A percentile compares a stretch with the other conserved stretches of the same genome.
Evolutionary conservation across 2,797 vertebrate genomes (phyloP).

Genomic region (Acanthurus leucopareius): DNA sequence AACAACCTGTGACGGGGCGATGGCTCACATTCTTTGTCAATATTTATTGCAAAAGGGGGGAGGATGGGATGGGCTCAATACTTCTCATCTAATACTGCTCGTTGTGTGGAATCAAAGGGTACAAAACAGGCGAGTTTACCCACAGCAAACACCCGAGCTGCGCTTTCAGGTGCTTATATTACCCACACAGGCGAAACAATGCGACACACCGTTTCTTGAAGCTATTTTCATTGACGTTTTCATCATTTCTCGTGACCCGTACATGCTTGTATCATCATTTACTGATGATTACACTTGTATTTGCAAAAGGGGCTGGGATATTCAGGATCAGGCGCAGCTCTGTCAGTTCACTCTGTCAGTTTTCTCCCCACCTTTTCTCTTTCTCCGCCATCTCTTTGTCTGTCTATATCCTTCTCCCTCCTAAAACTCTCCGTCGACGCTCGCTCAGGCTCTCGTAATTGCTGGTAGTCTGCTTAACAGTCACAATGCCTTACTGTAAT

Average conservation of each 20-base stretch:
- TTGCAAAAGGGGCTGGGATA: neutral
- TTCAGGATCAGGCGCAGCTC: conserved; percentile 27
- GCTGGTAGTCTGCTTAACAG: conserved; percentile 79
- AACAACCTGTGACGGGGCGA: conserved; percentile 75
- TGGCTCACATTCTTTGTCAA: conserved; percentile 73
- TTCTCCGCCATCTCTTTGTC: conserved; percentile 45
- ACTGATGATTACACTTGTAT: conserved; percentile 31
- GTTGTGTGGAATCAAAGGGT: conserved; percentile 63
- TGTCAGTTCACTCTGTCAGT: conserved; percentile 30
- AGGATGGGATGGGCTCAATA: conserved; percentile 45
- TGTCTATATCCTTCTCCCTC: conserved; percentile 36
- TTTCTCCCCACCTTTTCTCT: conserved; percentile 16
- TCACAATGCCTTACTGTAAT: conserved; percentile 85
- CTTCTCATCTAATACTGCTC: conserved; percentile 42
- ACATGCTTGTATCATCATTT: conserved; percentile 19
- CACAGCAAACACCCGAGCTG: conserved; percentile 41
- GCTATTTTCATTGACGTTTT: conserved; percentile 30
- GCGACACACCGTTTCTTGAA: neutral
- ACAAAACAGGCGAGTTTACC: conserved; percentile 60
- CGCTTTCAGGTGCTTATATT: conserved; percentile 17
- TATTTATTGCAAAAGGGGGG: conserved; percentile 66
- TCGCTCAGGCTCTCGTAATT: conserved; percentile 76
- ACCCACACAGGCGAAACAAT: conserved; percentile 29
- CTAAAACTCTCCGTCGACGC: conserved; percentile 44
- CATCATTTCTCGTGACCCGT: conserved; percentile 27